These are phyloP conservation scores for Eilema griseolum DNA, from an alignment of 2,888 invertebrate species.

Conservation along the genomic window DNA sequence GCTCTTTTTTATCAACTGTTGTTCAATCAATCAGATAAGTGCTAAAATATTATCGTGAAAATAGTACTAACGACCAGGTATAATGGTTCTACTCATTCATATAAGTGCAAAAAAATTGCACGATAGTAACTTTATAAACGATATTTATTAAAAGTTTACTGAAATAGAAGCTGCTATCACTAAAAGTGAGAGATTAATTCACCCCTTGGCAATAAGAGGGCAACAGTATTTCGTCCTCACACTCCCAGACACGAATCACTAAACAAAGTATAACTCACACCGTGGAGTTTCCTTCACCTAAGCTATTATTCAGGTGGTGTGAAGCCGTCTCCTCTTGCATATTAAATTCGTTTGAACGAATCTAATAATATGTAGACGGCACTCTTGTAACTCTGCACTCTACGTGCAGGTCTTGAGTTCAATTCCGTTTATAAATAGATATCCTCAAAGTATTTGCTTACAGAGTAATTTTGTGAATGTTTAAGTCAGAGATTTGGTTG, in stretches of 20 bases:
- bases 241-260: neutral
- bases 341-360: slow-evolving; percentile 20
- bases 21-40: no score
- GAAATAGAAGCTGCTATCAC: neutral
- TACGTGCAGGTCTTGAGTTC: neutral
- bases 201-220: neutral
- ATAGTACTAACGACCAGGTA: no score
- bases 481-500: no score
- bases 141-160: neutral
- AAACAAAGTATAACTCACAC: neutral
- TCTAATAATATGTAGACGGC: slow-evolving; percentile 1
- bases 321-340: slow-evolving; percentile 22
- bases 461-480: no score
- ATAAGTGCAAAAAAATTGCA: no score
- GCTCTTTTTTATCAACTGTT: no score
- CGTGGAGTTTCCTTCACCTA: slow-evolving; percentile 10
- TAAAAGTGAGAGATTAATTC: neutral
- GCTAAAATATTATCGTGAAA: no score
- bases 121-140: no score
- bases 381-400: neutral
- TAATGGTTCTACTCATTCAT: no score
- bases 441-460: neutral
- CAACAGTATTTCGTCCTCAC: neutral
- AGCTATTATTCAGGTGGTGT: slow-evolving; percentile 19
- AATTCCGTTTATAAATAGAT: neutral